Conservation (phyloP, 2,888 invertebrate genomes). For the Tenthredo notha region DNA sequence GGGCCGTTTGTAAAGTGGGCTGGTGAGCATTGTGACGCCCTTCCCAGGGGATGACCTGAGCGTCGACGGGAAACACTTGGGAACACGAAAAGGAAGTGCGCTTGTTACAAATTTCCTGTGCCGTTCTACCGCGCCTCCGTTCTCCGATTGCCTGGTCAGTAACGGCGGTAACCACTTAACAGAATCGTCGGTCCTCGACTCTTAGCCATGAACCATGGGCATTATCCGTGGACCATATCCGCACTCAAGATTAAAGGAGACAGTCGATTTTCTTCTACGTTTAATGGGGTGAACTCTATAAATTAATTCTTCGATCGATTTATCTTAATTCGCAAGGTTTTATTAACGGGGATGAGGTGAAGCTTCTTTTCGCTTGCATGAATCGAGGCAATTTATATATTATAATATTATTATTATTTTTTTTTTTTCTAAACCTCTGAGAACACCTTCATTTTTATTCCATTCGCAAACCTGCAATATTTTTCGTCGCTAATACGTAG, state of each 20-base stretch:
- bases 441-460: conserved; percentile 48
- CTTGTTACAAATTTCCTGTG: conserved; percentile 50
- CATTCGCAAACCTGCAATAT: conserved; percentile 47
- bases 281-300: neutral
- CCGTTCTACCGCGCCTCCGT: conserved; percentile 35
- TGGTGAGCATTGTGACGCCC: conserved; percentile 51
- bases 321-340: neutral
- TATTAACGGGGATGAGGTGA: neutral
- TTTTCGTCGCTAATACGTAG: conserved; percentile 47
- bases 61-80: conserved; percentile 46
- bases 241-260: neutral
- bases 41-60: conserved; percentile 48
- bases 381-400: conserved; percentile 8
- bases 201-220: neutral
- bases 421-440: neutral
- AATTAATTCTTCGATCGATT: neutral
- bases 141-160: conserved; percentile 40
- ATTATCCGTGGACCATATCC: conserved; percentile 22
- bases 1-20: conserved; percentile 50
- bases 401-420: neutral
- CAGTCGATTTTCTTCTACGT: neutral
- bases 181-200: conserved; percentile 10
- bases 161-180: conserved; percentile 49
- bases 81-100: conserved; percentile 51
- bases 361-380: too few relatives aligned